These are phyloP conservation scores for Lepisosteus osseus DNA, from an alignment of 2,113 vertebrate species.

Conservation along the genomic window DNA sequence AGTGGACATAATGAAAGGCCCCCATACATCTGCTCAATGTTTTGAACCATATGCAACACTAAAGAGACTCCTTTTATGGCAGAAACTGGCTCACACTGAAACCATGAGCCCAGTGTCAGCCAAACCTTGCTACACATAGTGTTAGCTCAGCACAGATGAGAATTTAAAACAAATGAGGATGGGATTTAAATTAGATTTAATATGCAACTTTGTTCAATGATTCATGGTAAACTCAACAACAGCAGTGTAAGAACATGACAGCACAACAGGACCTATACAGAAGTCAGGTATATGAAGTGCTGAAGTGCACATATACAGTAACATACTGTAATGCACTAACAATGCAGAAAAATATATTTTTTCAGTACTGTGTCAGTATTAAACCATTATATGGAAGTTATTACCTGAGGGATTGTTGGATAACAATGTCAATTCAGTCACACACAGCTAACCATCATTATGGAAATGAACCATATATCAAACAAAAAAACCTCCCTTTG, in stretches of 20 bases:
- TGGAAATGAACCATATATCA: no score
- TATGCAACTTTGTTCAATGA: background rate
- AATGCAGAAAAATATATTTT: background rate
- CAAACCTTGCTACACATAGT: background rate
- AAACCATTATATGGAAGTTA: conserved; percentile 6
- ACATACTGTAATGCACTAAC: background rate
- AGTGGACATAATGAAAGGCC: no score
- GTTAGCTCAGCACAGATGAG: background rate
- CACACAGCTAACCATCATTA: no score
- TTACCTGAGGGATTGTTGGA: no score
- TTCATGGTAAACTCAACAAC: background rate
- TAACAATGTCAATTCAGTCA: no score
- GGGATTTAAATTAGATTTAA: background rate
- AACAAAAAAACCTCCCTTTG: no score
- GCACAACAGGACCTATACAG: background rate
- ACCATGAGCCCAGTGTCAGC: background rate
- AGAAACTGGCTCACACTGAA: conserved; percentile 1
- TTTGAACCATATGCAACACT: background rate
- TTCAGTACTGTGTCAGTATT: conserved; percentile 15
- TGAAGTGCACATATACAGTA: background rate
- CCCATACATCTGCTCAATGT: background rate
- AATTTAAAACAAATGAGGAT: conserved; percentile 5
- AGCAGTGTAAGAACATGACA: background rate
- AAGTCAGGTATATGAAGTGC: background rate
- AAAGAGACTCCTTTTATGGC: background rate